These are phyloP conservation scores for Leptopilina clavipes DNA, from an alignment of 1,140 invertebrate genomes.

Conservation along the genomic window DNA sequence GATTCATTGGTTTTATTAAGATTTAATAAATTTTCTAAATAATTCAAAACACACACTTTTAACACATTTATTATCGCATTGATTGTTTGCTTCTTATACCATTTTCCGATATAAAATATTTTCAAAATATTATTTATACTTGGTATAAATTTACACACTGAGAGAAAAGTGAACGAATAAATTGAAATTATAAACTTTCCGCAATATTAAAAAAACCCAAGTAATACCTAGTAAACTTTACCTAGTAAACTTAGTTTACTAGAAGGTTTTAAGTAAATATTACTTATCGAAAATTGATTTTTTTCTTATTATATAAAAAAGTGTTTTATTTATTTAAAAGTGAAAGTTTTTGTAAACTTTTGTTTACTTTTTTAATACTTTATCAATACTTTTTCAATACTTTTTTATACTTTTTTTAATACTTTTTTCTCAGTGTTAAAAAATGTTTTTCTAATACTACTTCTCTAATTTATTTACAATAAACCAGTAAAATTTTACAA, in stretches of 20 bases:
- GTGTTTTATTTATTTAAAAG: no score
- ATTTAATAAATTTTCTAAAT: not conserved
- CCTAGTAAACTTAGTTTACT: no score
- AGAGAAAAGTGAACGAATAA: not conserved
- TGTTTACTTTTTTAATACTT: no score
- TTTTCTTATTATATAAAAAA: no score
- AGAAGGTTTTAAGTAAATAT: no score
- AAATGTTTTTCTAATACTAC: not conserved
- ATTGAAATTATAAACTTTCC: not conserved
- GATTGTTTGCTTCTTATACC: not conserved
- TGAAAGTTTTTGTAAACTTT: no score
- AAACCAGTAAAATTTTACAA: not conserved
- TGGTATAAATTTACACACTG: not conserved
- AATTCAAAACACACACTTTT: not conserved
- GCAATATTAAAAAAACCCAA: no score
- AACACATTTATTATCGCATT: slow-evolving; percentile 7
- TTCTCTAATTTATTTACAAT: not conserved
- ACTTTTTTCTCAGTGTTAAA: not conserved
- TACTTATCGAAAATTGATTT: no score
- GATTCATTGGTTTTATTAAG: no score
- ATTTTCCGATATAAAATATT: not conserved
- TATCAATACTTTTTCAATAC: no score
- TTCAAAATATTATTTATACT: slow-evolving; percentile 9
- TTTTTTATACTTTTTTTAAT: no score
- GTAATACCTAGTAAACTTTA: no score